Conservation (phyloP, 2,888 invertebrate species). For the Drosophila neoperkinsi region DNA sequence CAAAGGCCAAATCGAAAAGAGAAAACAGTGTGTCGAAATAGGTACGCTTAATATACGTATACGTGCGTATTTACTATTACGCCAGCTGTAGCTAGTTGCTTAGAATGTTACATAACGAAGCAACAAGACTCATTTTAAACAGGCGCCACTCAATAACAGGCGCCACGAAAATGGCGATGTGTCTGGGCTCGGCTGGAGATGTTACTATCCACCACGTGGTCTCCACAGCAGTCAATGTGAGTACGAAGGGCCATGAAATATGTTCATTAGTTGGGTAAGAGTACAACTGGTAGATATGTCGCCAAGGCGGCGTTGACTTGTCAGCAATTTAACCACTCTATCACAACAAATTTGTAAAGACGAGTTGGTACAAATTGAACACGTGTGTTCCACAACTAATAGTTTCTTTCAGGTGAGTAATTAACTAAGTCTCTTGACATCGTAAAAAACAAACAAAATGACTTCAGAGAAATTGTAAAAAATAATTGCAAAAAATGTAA, state of each 20-base stretch:
- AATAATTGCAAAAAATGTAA: too few relatives aligned
- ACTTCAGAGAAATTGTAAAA: neutral
- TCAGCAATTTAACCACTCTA: slow-evolving; percentile 5
- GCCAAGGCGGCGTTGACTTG: slow-evolving; percentile 2
- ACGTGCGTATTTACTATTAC: slow-evolving; percentile 16
- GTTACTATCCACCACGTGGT: slow-evolving; percentile 17
- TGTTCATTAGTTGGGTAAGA: slow-evolving; percentile 50
- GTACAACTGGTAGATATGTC: slow-evolving; percentile 6
- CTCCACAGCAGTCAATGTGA: slow-evolving; percentile 41
- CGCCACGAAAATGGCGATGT: slow-evolving; percentile 64
- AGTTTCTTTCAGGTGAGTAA: neutral
- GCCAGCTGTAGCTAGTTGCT: slow-evolving; percentile 34
- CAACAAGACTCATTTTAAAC: slow-evolving; percentile 54
- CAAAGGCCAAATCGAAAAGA: slow-evolving; percentile 29
- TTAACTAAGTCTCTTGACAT: neutral
- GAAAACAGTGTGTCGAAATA: slow-evolving; percentile 4
- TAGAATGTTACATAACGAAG: slow-evolving; percentile 55
- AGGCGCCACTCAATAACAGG: slow-evolving; percentile 63
- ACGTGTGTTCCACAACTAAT: neutral
- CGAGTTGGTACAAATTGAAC: neutral
- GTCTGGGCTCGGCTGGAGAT: slow-evolving; percentile 49
- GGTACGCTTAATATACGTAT: neutral
- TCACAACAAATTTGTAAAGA: slow-evolving; percentile 1
- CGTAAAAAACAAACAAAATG: neutral
- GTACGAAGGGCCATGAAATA: slow-evolving; percentile 39